A percentile compares a stretch with the other conserved stretches of the same genome.
Evolutionary conservation across 2,113 vertebrate species (phyloP).

Genomic region (Sminthopsis crassicaudata): DNA sequence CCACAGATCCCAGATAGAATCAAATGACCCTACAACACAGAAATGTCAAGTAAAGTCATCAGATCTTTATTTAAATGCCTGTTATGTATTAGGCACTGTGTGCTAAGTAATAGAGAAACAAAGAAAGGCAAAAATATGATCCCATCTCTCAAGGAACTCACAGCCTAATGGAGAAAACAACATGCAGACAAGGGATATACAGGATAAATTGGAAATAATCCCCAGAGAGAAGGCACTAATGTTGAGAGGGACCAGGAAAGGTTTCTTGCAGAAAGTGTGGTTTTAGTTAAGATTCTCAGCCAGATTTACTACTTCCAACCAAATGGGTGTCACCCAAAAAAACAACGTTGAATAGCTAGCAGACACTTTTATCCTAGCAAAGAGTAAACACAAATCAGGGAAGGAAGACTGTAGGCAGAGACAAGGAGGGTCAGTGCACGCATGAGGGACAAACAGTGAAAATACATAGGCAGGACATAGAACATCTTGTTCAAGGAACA

Average conservation of each 20-base stretch:
- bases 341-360: background rate
- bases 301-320: background rate
- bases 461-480: background rate
- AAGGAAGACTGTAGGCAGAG: background rate
- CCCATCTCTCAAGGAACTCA: background rate
- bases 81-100: background rate
- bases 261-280: background rate
- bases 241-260: background rate
- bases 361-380: background rate
- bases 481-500: background rate
- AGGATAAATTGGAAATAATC: background rate
- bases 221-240: background rate
- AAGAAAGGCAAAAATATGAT: background rate
- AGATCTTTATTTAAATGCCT: background rate
- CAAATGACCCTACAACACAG: background rate
- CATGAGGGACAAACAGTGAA: background rate
- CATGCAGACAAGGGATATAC: background rate
- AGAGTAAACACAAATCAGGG: background rate
- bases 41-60: background rate
- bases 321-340: background rate
- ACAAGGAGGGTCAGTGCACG: background rate
- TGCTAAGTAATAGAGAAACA: background rate
- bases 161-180: background rate
- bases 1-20: background rate
- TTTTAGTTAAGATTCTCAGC: no score